A percentile compares a stretch with the other conserved stretches of the same genome.
phyloP scores from a whole-genome alignment of 2,797 vertebrate species.

The Momotus momota region DNA sequence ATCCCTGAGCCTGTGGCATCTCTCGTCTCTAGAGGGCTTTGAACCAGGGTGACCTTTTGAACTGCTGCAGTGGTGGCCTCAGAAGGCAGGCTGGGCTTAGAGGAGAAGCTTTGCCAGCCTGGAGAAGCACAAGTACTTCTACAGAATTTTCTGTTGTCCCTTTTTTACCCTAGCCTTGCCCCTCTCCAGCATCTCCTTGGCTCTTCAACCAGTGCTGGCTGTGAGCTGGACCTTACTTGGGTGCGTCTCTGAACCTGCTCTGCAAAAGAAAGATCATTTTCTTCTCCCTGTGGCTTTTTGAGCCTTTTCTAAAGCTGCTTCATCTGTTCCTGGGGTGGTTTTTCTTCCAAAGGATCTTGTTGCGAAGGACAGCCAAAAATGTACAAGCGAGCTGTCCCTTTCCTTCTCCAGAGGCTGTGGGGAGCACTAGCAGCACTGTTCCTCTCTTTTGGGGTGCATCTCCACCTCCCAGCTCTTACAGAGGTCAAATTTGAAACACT shows the following conservation, averaged over 20 bases:
- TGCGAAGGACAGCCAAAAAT: not conserved
- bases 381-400: not conserved
- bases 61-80: not conserved
- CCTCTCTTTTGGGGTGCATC: not conserved
- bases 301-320: not conserved
- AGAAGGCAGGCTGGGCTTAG: not conserved
- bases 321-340: not conserved
- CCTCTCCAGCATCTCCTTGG: not conserved
- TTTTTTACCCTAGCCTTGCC: not conserved
- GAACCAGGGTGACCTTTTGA: not conserved
- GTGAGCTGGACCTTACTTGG: accelerated
- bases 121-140: not conserved
- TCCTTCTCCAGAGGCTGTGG: not conserved
- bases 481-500: not conserved
- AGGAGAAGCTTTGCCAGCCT: not conserved
- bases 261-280: not conserved
- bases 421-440: accelerated
- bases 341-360: not conserved
- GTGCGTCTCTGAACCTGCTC: not conserved
- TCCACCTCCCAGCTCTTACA: not conserved
- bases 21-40: not conserved
- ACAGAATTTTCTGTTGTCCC: not conserved
- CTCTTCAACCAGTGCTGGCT: not conserved
- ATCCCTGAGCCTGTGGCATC: not conserved
- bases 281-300: not conserved